Conservation (phyloP, 2,888 invertebrate species). For the Drosophila emarginata region DNA sequence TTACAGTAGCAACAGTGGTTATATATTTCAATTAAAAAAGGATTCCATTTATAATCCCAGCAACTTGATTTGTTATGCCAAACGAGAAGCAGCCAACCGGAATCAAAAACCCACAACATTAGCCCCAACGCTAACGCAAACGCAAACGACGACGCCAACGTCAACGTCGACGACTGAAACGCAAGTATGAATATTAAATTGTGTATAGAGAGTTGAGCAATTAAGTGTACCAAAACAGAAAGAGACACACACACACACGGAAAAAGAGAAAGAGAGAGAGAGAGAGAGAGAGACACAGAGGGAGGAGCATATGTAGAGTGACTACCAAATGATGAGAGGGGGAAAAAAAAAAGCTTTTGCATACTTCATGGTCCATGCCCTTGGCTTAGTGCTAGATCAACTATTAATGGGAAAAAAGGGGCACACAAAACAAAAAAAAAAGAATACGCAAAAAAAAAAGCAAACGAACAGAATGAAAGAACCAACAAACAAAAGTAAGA, state of each 20-base stretch:
- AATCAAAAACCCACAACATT: conserved; percentile 54
- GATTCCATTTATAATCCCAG: conserved; percentile 73
- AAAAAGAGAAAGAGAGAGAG: conserved; percentile 1
- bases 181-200: conserved; percentile 77
- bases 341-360: conserved; percentile 66
- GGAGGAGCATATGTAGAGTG: conserved; percentile 11
- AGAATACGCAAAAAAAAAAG: too few species aligned
- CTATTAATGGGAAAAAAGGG: conserved; percentile 67
- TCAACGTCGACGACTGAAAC: conserved; percentile 55
- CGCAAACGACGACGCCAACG: neutral
- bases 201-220: conserved; percentile 67
- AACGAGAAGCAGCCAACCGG: conserved; percentile 34
- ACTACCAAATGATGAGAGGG: conserved; percentile 48
- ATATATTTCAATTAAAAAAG: conserved; percentile 77
- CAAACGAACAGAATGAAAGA: neutral
- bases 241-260: neutral
- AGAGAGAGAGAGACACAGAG: neutral
- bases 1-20: conserved; percentile 22
- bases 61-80: conserved; percentile 59
- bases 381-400: conserved; percentile 69
- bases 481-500: conserved; percentile 1
- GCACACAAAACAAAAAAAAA: neutral
- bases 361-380: conserved; percentile 67
- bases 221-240: conserved; percentile 39
- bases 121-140: conserved; percentile 45